Evolutionary conservation across 2,888 invertebrate genomes (phyloP), one percentile per base, ranked within the genome.

Genomic region (Tetragnatha montana): DNA sequence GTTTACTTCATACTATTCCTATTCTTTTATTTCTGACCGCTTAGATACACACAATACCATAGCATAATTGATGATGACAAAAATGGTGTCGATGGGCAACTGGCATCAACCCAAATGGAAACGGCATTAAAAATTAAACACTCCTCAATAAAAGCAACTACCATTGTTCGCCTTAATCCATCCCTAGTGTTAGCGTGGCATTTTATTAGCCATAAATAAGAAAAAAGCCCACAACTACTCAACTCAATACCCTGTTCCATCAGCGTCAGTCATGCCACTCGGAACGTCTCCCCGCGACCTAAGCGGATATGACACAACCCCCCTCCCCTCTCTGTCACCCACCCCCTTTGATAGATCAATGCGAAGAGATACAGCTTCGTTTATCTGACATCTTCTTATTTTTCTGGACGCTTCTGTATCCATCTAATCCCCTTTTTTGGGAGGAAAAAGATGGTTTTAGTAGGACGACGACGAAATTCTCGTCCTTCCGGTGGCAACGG

Each of bases 331-430:
- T 50, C 6, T 19, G 50, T 47, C 47, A 7, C n/a, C 75, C 74
- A 10, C 68, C 69, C 83, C 47, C 60, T 51, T 68, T 51, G 49
- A 75, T 68, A 50, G 69, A 75, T 84, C 83, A 68, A 35, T 60
- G 10, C 6, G 70, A 70, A 69, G 47, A 22, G 12, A 68, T 22
- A 19, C 79, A 47, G 68, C 49, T 70, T 69, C 68, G 21, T 75
- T 60, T 70, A 81, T 81, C 70, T 70, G 19, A 8, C 12, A n/a
- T 81, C 21, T 78, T 78, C 50, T 49, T n/a, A 35, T 21, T 78
- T 76, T 51, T 50, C 50, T 50, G 50, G 35, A n/a, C 19, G 4
- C 14, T n/a, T 60, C 4, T 60, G 17, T 60, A 60, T 12, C 60
- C 10, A 60, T 60, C 12, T 60, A 60, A 60, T 60, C 60, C 35